phyloP scores from a whole-genome alignment of 2,888 invertebrate genomes.

The Brachypterus glaber region DNA sequence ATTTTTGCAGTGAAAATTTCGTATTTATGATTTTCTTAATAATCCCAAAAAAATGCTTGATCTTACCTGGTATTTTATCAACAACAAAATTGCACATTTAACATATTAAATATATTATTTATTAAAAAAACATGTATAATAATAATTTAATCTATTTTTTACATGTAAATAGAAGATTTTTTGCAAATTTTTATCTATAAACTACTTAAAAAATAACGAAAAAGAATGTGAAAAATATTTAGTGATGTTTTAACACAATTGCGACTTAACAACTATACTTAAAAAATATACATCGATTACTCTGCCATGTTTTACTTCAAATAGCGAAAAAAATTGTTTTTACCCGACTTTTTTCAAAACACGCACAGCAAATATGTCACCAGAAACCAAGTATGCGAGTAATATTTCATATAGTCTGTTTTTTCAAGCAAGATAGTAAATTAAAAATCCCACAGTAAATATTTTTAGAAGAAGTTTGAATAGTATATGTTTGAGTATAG shows the following conservation, averaged over 20 bases:
- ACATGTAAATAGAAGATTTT: neutral
- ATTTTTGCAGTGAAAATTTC: no score
- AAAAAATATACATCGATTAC: neutral
- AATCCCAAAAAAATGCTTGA: no score
- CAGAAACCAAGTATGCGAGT: no score
- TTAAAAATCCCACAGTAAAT: no score
- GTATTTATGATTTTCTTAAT: no score
- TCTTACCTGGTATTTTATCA: no score
- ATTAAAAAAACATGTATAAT: slow-evolving; percentile 21
- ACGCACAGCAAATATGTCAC: no score
- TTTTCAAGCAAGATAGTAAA: no score
- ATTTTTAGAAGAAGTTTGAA: no score
- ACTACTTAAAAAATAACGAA: neutral
- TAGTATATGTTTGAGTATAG: no score
- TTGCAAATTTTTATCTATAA: neutral
- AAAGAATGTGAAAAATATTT: neutral
- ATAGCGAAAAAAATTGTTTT: neutral
- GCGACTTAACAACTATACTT: slow-evolving; percentile 3
- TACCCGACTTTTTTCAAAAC: neutral
- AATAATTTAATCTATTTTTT: slow-evolving; percentile 14
- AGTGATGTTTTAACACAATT: neutral
- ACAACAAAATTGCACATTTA: slow-evolving; percentile 24
- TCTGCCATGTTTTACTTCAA: slow-evolving; percentile 3
- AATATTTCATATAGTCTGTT: no score
- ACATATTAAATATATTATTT: slow-evolving; percentile 20